Percentiles rank a stretch among this genome's conserved stretches.
These are phyloP conservation scores for Drosophila gaucha DNA, from an alignment of 2,888 invertebrate species.

Conservation along the genomic window DNA sequence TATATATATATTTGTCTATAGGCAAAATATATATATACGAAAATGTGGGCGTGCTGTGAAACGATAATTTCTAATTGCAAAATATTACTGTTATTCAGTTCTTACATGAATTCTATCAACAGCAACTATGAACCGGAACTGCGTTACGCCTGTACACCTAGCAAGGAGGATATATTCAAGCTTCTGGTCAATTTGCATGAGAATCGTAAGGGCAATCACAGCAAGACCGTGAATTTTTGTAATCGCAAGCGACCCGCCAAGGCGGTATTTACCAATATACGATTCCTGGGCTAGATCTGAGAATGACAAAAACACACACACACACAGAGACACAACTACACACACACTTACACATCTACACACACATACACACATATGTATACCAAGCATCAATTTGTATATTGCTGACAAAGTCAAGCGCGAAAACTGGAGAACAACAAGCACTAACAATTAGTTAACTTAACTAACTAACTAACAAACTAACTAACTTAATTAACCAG, in stretches of 20 bases:
- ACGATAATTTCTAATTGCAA: conserved; percentile 63
- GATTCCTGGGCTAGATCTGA: conserved; percentile 86
- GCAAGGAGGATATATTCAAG: conserved; percentile 87
- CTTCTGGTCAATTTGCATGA: conserved; percentile 87
- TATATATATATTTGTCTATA: neutral
- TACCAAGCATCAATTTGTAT: conserved; percentile 76
- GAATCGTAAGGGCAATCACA: conserved; percentile 86
- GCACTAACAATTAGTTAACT: conserved; percentile 67
- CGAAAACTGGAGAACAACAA: conserved; percentile 68
- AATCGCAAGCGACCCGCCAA: conserved; percentile 87
- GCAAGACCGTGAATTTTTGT: conserved; percentile 87
- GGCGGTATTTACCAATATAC: conserved; percentile 87
- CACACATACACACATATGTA: conserved; percentile 65
- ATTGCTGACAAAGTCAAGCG: conserved; percentile 73
- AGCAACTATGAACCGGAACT: conserved; percentile 86
- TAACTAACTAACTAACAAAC: conserved; percentile 12
- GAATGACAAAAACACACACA: conserved; percentile 3
- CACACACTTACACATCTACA: conserved; percentile 7
- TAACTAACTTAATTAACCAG: conserved; percentile 6
- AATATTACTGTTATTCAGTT: conserved; percentile 75
- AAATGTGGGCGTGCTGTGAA: conserved; percentile 57
- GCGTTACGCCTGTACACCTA: conserved; percentile 87
- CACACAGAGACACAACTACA: conserved; percentile 27
- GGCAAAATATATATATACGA: conserved; percentile 5
- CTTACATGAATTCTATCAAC: conserved; percentile 80